Evolutionary conservation across 2,113 vertebrate genomes (phyloP).

Genomic region (Misgurnus anguillicaudatus): DNA sequence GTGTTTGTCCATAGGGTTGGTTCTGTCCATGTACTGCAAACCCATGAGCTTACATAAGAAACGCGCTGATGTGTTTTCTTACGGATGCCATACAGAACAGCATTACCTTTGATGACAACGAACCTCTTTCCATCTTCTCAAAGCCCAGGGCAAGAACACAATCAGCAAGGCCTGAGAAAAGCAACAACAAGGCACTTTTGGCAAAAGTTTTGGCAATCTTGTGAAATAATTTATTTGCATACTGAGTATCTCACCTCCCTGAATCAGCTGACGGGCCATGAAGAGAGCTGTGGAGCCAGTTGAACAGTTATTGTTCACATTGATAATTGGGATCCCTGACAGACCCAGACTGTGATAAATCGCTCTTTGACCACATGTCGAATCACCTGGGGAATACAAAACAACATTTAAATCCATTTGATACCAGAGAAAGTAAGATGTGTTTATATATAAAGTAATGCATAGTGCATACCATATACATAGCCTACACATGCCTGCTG

Average conservation of each 20-base stretch:
- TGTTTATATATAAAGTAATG: background rate
- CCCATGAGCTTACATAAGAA: background rate
- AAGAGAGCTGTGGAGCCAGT: slow-evolving; percentile 94
- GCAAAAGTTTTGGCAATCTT: background rate
- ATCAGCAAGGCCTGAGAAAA: slow-evolving; percentile 80
- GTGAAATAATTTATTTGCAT: background rate
- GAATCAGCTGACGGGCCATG: slow-evolving; percentile 85
- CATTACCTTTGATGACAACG: slow-evolving; percentile 73
- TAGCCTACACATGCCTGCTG: slow-evolving; percentile 93
- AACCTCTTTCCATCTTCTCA: slow-evolving; percentile 90
- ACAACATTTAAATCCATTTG: background rate
- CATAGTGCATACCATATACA: slow-evolving; percentile 81
- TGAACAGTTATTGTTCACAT: slow-evolving; percentile 97
- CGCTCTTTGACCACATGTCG: slow-evolving; percentile 89
- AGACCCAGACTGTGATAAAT: slow-evolving; percentile 93
- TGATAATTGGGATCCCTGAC: slow-evolving; percentile 93
- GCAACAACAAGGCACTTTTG: background rate
- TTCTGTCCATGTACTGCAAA: slow-evolving; percentile 75
- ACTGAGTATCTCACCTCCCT: slow-evolving; percentile 80
- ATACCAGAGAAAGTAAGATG: background rate
- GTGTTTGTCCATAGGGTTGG: slow-evolving; percentile 87
- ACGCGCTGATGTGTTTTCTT: slow-evolving; percentile 15
- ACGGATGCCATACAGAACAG: background rate
- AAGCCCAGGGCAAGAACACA: slow-evolving; percentile 94
- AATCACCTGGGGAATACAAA: slow-evolving; percentile 79